Percentiles rank a stretch among this genome's conserved stretches.
phyloP scores from a whole-genome alignment of 2,113 vertebrate species.

The Paracanthobrama guichenoti region DNA sequence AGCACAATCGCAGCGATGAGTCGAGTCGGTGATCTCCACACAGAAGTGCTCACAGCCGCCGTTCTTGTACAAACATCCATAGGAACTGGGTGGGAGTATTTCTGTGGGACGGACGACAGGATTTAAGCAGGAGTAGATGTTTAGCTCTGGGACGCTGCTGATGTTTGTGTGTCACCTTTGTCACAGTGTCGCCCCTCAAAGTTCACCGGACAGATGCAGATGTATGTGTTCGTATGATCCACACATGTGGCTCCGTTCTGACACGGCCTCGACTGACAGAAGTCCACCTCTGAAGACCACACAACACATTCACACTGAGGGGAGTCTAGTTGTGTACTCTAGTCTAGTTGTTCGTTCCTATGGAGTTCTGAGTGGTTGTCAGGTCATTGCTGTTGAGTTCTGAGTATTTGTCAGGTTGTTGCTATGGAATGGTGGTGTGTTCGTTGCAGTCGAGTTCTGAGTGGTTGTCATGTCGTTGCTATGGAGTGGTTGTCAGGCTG shows the following conservation, averaged over 20 bases:
- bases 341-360: too few relatives aligned
- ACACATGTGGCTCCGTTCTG: conserved; percentile 82
- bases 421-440: too few relatives aligned
- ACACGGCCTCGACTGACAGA: conserved; percentile 85
- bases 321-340: too few relatives aligned
- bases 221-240: conserved; percentile 74
- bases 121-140: neutral
- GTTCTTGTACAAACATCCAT: conserved; percentile 79
- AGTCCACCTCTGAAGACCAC: conserved; percentile 76
- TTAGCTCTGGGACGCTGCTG: neutral
- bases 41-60: conserved; percentile 92
- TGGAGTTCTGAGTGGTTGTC: neutral
- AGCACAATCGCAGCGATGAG: conserved; percentile 78
- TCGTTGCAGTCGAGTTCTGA: too few relatives aligned
- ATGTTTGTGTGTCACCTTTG: conserved; percentile 72
- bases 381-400: neutral
- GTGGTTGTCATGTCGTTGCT: too few relatives aligned
- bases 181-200: conserved; percentile 87
- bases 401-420: too few relatives aligned
- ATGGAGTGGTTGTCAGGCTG: neutral
- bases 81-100: conserved; percentile 6
- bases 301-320: neutral
- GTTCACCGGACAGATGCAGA: conserved; percentile 78
- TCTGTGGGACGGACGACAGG: conserved; percentile 60
- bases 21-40: conserved; percentile 48